Evolutionary conservation across 1,140 invertebrate species (phyloP).

Genomic region (Grapholita molesta): DNA sequence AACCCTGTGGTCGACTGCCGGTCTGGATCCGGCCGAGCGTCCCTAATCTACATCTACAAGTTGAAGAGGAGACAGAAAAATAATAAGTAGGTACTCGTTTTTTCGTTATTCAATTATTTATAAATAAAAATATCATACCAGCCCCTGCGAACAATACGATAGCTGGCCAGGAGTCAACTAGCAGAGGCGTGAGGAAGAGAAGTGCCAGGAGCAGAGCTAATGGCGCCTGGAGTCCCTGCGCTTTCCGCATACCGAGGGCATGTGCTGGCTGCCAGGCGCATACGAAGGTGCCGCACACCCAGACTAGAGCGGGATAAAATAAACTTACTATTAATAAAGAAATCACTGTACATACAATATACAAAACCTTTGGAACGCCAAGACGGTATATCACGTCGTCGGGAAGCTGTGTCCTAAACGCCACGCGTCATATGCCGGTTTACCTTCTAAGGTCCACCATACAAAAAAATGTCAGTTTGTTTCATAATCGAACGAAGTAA

Average conservation of each 20-base stretch:
- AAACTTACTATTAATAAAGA: conserved; percentile 2
- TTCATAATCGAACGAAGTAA: too few species aligned
- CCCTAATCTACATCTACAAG: too few species aligned
- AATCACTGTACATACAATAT: background rate
- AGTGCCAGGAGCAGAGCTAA: conserved; percentile 52
- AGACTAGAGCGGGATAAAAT: conserved; percentile 47
- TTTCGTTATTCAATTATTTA: background rate
- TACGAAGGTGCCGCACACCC: conserved; percentile 56
- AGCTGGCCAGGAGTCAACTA: conserved; percentile 74
- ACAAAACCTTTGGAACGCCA: background rate
- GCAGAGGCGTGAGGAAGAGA: conserved; percentile 63
- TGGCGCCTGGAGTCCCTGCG: conserved; percentile 52
- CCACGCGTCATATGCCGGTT: too few species aligned
- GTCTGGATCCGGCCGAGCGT: too few species aligned
- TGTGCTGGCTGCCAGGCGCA: conserved; percentile 68
- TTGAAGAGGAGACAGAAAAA: too few species aligned
- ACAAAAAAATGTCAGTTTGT: too few species aligned
- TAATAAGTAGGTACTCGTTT: too few species aligned
- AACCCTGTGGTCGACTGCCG: too few species aligned
- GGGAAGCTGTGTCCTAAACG: too few species aligned
- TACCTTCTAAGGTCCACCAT: too few species aligned
- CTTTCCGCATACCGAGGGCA: conserved; percentile 46
- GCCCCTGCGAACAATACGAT: conserved; percentile 71
- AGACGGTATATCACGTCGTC: too few species aligned
- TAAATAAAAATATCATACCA: conserved; percentile 42